A percentile compares a stretch with the other conserved stretches of the same genome.
These are phyloP conservation scores for Standfussiana lucernea DNA, from an alignment of 2,888 invertebrate genomes.

Conservation along the genomic window DNA sequence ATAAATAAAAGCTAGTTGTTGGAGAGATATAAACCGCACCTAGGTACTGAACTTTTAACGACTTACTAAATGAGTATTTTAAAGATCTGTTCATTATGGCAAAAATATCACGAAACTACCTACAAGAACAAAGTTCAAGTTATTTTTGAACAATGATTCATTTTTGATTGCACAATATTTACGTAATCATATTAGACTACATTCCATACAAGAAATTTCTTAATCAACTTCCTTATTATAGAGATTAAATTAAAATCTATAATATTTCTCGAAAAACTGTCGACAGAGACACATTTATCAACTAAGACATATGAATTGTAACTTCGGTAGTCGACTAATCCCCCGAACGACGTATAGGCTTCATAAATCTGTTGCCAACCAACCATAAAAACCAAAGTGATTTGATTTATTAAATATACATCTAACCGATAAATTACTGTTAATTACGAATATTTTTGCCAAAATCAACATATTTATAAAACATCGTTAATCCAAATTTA, in stretches of 20 bases:
- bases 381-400: constrained; percentile 43
- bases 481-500: constrained; percentile 64
- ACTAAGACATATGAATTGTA: constrained; percentile 50
- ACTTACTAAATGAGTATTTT: not conserved
- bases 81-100: not conserved
- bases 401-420: constrained; percentile 60
- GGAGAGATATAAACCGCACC: not conserved
- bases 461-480: constrained; percentile 65
- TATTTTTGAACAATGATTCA: constrained; percentile 11
- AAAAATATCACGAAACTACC: constrained; percentile 8
- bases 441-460: constrained; percentile 61
- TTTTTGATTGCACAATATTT: constrained; percentile 45
- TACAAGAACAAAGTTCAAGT: not conserved
- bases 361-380: constrained; percentile 61
- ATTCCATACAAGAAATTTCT: constrained; percentile 49
- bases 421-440: constrained; percentile 53
- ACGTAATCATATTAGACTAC: constrained; percentile 48
- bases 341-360: constrained; percentile 52
- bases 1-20: not conserved
- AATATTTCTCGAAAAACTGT: constrained; percentile 36
- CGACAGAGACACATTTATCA: constrained; percentile 49
- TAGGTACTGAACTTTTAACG: not conserved
- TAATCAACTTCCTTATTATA: constrained; percentile 55
- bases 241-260: constrained; percentile 45
- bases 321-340: constrained; percentile 63